Evolutionary conservation across 2,888 invertebrate species (phyloP).

Genomic region (Calliopum simillimum): DNA sequence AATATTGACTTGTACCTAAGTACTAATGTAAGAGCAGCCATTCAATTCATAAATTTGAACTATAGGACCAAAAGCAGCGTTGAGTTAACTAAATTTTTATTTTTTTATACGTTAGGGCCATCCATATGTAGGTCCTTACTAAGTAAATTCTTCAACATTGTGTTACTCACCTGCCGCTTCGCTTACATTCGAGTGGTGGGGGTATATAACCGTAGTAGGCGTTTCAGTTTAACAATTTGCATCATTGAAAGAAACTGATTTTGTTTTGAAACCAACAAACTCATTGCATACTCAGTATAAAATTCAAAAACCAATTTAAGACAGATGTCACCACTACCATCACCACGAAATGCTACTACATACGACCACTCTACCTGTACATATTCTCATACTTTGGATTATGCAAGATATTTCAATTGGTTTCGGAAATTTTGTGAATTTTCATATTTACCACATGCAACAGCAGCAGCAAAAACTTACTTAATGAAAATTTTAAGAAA

Average conservation of each 20-base stretch:
- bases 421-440: slow-evolving; percentile 14
- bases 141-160: too few species aligned
- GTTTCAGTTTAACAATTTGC: slow-evolving; percentile 9
- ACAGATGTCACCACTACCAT: slow-evolving; percentile 21
- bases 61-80: too few species aligned
- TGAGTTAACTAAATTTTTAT: too few species aligned
- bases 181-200: neutral
- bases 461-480: neutral
- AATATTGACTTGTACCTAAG: too few species aligned
- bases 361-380: neutral
- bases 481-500: slow-evolving; percentile 30
- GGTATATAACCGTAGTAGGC: neutral
- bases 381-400: neutral
- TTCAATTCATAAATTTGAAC: too few species aligned
- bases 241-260: neutral
- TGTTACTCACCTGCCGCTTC: too few species aligned
- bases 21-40: too few species aligned
- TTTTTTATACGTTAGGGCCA: too few species aligned
- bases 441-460: neutral
- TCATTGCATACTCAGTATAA: neutral
- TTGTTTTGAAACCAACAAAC: slow-evolving; percentile 1
- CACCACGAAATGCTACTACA: too few species aligned
- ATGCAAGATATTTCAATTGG: slow-evolving; percentile 16
- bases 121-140: too few species aligned
- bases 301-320: slow-evolving; percentile 14